A percentile compares a stretch with the other conserved stretches of the same genome.
phyloP scores from a whole-genome alignment of 2,113 vertebrate species.

The Chroicocephalus ridibundus region DNA sequence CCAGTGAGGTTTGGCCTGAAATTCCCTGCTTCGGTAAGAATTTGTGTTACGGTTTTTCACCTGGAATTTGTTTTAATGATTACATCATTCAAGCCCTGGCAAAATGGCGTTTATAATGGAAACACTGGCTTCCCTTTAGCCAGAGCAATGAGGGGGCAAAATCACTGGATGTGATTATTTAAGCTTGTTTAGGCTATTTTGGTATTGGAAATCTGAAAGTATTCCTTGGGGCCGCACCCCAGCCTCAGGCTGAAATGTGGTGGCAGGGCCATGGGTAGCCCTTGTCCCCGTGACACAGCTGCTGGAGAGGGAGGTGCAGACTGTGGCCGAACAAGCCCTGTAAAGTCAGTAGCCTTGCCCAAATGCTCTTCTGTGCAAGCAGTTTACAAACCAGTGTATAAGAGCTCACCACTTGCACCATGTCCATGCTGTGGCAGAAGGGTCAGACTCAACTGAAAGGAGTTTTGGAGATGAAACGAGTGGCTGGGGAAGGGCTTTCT shows the following conservation, averaged over 20 bases:
- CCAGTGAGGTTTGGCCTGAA: background rate
- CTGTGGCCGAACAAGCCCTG: accelerated
- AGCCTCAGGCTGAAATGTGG: background rate
- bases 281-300: background rate
- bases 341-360: background rate
- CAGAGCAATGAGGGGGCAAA: background rate
- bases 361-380: background rate
- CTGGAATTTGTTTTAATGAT: conserved; percentile 30
- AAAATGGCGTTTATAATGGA: background rate
- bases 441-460: background rate
- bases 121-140: background rate
- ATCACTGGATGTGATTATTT: background rate
- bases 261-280: background rate
- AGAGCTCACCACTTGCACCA: background rate
- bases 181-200: background rate
- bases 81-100: background rate
- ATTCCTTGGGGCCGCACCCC: background rate
- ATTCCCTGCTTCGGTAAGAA: background rate
- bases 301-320: background rate
- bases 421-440: background rate
- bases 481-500: background rate
- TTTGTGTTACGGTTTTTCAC: background rate
- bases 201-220: background rate
- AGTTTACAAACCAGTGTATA: background rate
- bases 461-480: background rate